Evolutionary conservation across 2,113 vertebrate species (phyloP).

Genomic region (Leptobrachium leishanense): DNA sequence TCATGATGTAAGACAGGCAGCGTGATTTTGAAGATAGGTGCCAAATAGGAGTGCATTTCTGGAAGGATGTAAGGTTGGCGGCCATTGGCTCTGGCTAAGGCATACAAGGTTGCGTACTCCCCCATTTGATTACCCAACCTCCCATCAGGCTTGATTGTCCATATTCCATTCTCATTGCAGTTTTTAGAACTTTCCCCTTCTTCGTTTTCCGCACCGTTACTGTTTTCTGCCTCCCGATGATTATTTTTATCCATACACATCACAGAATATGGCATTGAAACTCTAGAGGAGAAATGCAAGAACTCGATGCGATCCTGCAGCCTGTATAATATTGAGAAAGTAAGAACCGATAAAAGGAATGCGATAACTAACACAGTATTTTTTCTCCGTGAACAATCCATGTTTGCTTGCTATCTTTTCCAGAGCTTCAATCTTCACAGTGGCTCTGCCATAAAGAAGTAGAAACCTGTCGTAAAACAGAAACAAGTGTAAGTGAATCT

Average conservation of each 20-base stretch:
- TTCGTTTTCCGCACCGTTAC: neutral
- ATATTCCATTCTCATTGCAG: slow-evolving; percentile 44
- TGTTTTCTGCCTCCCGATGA: no score
- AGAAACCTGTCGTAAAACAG: slow-evolving; percentile 13
- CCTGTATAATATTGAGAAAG: slow-evolving; percentile 18
- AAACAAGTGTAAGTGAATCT: neutral
- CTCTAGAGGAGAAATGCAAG: slow-evolving; percentile 4
- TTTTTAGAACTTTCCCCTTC: neutral
- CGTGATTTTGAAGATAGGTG: slow-evolving; percentile 57
- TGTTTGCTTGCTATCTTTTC: neutral
- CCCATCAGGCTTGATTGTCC: slow-evolving; percentile 53
- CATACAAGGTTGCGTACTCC: slow-evolving; percentile 45
- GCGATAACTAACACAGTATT: slow-evolving; percentile 3
- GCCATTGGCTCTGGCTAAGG: slow-evolving; percentile 44
- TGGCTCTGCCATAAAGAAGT: slow-evolving; percentile 7
- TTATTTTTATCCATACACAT: neutral
- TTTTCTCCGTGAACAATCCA: slow-evolving; percentile 23
- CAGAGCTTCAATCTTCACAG: neutral
- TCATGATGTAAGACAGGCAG: slow-evolving; percentile 47
- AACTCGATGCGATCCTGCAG: slow-evolving; percentile 9
- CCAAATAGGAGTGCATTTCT: slow-evolving; percentile 48
- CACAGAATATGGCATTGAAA: neutral
- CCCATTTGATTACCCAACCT: slow-evolving; percentile 46
- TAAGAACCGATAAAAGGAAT: neutral
- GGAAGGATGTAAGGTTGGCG: slow-evolving; percentile 34